Percentiles rank a stretch among this genome's conserved stretches.
Conservation (phyloP, 2,888 invertebrate genomes). For the Dynastes hyllus region DNA sequence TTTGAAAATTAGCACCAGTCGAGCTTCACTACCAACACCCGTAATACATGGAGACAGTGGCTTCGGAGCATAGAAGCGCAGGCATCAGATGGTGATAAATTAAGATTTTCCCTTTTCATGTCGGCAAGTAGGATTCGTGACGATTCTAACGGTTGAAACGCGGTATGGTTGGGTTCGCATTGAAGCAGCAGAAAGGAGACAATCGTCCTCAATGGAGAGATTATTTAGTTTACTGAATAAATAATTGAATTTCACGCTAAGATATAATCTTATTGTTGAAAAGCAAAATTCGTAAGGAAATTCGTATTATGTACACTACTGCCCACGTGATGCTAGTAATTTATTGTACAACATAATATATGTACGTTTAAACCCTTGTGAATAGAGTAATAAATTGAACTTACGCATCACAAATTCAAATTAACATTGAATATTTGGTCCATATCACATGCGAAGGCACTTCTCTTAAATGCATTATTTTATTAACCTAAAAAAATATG, state of each 20-base stretch:
- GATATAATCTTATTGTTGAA: neutral
- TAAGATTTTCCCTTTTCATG: constrained; percentile 38
- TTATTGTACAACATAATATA: too few relatives aligned
- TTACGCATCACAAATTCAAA: too few relatives aligned
- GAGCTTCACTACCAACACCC: constrained; percentile 27
- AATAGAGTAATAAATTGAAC: too few relatives aligned
- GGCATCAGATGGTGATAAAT: constrained; percentile 37
- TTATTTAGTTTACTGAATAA: constrained; percentile 7
- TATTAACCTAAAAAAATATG: too few relatives aligned
- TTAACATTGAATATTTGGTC: too few relatives aligned
- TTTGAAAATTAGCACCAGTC: constrained; percentile 34
- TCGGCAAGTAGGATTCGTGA: constrained; percentile 35
- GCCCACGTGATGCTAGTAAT: too few relatives aligned
- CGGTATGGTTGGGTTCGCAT: constrained; percentile 12
- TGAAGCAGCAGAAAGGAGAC: neutral
- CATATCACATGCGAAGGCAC: too few relatives aligned
- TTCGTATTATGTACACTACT: too few relatives aligned
- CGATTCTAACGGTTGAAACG: constrained; percentile 16
- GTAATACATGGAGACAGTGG: constrained; percentile 6
- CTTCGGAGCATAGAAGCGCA: constrained; percentile 8
- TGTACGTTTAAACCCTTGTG: too few relatives aligned
- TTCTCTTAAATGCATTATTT: too few relatives aligned
- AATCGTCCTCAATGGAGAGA: neutral
- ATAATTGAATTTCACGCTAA: neutral
- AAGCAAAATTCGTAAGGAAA: too few relatives aligned